Evolutionary conservation across 1,140 invertebrate genomes (phyloP).

Genomic region (Zaprionus camerounensis): DNA sequence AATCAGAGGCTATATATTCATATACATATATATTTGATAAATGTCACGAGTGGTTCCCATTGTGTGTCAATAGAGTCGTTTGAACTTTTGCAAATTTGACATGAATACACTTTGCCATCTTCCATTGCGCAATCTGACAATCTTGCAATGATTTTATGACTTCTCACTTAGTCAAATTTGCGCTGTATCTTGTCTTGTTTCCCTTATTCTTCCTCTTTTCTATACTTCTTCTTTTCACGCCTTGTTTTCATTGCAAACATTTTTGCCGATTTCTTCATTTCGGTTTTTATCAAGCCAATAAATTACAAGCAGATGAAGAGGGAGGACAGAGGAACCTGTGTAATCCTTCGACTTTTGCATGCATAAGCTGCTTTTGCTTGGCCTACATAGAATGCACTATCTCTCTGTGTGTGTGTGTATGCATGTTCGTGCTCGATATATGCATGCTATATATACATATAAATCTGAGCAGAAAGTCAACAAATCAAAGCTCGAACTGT

Average conservation of each 20-base stretch:
- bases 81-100: constrained; percentile 32
- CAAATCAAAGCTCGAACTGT: constrained; percentile 55
- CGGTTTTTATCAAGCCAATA: constrained; percentile 76
- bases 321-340: constrained; percentile 38
- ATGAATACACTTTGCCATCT: constrained; percentile 45
- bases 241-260: constrained; percentile 48
- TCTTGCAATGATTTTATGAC: constrained; percentile 49
- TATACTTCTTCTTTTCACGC: neutral
- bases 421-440: neutral
- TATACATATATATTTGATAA: constrained; percentile 39
- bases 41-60: constrained; percentile 58
- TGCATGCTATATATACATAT: constrained; percentile 55
- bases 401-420: constrained; percentile 4
- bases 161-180: constrained; percentile 67
- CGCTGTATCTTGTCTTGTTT: constrained; percentile 50
- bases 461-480: constrained; percentile 68
- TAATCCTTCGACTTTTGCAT: constrained; percentile 70
- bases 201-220: neutral
- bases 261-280: constrained; percentile 73
- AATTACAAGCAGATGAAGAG: constrained; percentile 56
- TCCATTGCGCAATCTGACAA: constrained; percentile 46
- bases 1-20: constrained; percentile 18
- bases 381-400: constrained; percentile 43
- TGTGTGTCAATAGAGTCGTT: constrained; percentile 44
- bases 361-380: constrained; percentile 73